phyloP scores from a whole-genome alignment of 2,113 vertebrate species.

The Dicerorhinus sumatrensis region DNA sequence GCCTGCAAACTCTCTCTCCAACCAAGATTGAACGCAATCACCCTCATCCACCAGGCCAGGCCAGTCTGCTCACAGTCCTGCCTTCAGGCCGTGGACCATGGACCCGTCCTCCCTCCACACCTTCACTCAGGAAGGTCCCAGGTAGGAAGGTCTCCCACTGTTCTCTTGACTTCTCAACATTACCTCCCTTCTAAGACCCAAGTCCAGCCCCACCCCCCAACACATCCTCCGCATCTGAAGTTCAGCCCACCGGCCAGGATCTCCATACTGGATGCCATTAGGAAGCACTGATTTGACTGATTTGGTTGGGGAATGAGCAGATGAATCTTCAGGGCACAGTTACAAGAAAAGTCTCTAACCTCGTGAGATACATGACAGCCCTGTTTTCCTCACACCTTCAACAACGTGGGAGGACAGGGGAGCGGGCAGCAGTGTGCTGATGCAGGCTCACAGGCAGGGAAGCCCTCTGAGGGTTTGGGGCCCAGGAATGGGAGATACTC shows the following conservation, averaged over 20 bases:
- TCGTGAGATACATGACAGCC: fast-evolving
- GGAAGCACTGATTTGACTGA: background rate
- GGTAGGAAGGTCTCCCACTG: background rate
- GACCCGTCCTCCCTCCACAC: background rate
- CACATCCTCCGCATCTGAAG: background rate
- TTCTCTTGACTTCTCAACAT: background rate
- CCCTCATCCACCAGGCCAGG: background rate
- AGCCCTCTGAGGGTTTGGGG: background rate
- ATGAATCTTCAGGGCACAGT: background rate
- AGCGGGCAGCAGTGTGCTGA: background rate
- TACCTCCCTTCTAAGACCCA: background rate
- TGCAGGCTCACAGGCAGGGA: background rate
- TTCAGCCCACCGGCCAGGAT: background rate
- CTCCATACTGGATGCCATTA: background rate
- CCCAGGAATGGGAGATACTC: background rate
- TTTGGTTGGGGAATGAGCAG: background rate
- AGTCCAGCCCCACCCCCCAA: background rate
- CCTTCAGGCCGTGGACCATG: background rate
- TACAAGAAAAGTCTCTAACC: background rate
- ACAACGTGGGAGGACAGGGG: background rate
- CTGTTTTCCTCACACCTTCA: background rate
- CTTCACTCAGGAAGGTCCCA: background rate
- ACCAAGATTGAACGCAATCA: background rate
- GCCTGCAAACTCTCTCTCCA: background rate
- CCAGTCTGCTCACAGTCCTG: background rate